These are phyloP conservation scores for Auanema sp. DNA, from an alignment of 2,888 invertebrate species.

Conservation along the genomic window DNA sequence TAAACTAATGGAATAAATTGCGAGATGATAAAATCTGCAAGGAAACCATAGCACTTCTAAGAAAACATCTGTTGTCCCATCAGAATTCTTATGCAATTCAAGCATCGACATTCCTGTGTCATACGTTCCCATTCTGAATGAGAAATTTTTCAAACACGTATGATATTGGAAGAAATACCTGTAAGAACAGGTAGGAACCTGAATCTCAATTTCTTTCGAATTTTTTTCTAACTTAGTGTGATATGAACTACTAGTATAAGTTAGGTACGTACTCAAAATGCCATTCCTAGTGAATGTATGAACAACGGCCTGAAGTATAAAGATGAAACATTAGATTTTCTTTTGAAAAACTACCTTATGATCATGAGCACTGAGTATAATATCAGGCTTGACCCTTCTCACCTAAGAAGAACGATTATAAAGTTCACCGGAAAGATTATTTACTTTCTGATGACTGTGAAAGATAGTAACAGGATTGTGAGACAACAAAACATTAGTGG, in stretches of 20 bases:
- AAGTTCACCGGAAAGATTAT: no score
- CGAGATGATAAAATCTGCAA: constrained; percentile 4
- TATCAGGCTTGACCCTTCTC: neutral
- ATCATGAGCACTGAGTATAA: neutral
- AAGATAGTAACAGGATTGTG: no score
- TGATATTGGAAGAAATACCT: neutral
- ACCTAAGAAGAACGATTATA: neutral
- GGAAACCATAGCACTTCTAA: neutral
- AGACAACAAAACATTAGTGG: no score
- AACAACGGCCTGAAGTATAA: no score
- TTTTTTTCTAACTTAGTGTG: neutral
- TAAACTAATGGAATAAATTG: neutral
- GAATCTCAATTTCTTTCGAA: neutral
- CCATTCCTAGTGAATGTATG: no score
- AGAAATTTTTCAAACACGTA: neutral
- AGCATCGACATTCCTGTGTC: neutral
- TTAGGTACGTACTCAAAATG: no score
- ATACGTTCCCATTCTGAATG: neutral
- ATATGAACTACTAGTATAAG: no score
- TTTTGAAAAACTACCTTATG: neutral
- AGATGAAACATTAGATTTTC: no score
- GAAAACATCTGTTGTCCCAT: neutral
- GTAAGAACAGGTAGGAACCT: constrained; percentile 8
- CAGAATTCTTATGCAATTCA: neutral
- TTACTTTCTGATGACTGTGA: no score